Percentiles rank a stretch among this genome's conserved stretches.
Evolutionary conservation across 1,140 invertebrate genomes (phyloP).

Genomic region (Coboldia fuscipes): DNA sequence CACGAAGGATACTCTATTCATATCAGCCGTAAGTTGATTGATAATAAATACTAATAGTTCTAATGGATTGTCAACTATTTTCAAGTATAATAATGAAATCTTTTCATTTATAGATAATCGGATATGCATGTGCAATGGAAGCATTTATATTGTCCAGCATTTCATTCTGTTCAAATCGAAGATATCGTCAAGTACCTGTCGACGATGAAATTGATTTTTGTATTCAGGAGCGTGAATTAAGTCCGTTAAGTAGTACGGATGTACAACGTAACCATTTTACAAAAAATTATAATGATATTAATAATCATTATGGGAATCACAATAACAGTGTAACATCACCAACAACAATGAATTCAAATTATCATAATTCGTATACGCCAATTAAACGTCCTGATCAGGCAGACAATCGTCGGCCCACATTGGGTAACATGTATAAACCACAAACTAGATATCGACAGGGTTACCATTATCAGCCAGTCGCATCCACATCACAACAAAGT

Average conservation of each 20-base stretch:
- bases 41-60: no score
- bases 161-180: slow-evolving; percentile 19
- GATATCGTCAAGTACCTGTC: slow-evolving; percentile 24
- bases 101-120: slow-evolving; percentile 21
- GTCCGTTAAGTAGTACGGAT: slow-evolving; percentile 20
- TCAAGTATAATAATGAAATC: no score
- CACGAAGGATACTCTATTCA: slow-evolving; percentile 25
- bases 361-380: slow-evolving; percentile 5
- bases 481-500: slow-evolving; percentile 22
- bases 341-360: no score
- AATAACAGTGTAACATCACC: no score
- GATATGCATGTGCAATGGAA: slow-evolving; percentile 24
- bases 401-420: slow-evolving; percentile 19
- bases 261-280: slow-evolving; percentile 7
- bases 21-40: slow-evolving; percentile 23
- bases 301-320: slow-evolving; percentile 1
- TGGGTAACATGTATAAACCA: slow-evolving; percentile 20
- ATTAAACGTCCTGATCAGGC: slow-evolving; percentile 23
- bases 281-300: not conserved
- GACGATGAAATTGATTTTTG: slow-evolving; percentile 14
- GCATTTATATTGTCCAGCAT: slow-evolving; percentile 22
- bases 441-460: slow-evolving; percentile 21
- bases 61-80: no score
- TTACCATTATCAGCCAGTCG: slow-evolving; percentile 21
- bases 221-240: slow-evolving; percentile 14